Base-by-base conservation (phyloP, 2,797 vertebrate genomes). In the Cuculus canorus region DNA sequence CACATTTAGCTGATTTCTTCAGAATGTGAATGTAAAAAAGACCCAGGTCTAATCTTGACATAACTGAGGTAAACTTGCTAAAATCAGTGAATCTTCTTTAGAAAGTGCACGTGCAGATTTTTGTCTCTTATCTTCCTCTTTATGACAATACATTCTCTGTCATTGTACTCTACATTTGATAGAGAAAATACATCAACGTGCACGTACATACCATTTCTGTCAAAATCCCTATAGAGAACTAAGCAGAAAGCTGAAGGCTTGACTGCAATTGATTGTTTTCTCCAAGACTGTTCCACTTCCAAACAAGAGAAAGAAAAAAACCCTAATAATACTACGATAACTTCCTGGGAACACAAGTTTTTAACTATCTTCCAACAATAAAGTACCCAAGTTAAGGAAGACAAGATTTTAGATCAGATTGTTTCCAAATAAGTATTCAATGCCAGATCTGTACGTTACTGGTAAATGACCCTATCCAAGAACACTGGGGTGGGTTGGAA, bases 281-380 rank as follows among this genome's bases (percentile, higher is more conserved):
- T 64, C n/a, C 35, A 43, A 81, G 43, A 33, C 10, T 7, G 12
- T 39, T 24, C 8, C 3, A 47, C 2, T 57, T 81, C 25, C n/a
- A 65, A 86, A 63, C 7, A 63, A 78, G 32, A 83, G 19, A 73
- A 93, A 91, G 85, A 12, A 25, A 76, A 59, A 92, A 13, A 39
- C 10, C 39, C 0, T 0, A 66, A 32, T 27, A 50, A 45, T 7
- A 56, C 10, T 37, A 64, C 17, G 21, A 91, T 30, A 80, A 54
- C 43, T 86, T 64, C 8, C 11, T 13, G n/a, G 9, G 22, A 10
- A 64, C 8, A 33, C 9, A 63, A 25, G 7, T 32, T 88, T 86
- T 66, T 33, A 72, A 39, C 22, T 12, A 33, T 50, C 61, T 82
- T 1, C 25, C 28, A 71, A 13, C 17, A 65, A 33, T 32, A 72